A percentile compares a stretch with the other conserved stretches of the same genome.
phyloP scores from a whole-genome alignment of 2,113 vertebrate species.

The Sphaerodactylus townsendi region DNA sequence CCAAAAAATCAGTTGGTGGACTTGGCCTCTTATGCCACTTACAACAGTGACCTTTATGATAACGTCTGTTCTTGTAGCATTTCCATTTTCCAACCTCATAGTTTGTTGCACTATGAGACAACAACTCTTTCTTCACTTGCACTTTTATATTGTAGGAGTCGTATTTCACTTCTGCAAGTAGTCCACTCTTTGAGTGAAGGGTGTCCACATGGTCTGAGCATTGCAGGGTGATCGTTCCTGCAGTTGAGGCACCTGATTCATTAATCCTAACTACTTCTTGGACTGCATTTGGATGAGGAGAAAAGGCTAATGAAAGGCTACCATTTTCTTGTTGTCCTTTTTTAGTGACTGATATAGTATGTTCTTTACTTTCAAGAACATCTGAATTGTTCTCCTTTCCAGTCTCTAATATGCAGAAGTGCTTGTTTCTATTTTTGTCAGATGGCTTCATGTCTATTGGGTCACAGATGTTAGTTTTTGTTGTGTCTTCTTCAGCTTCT shows the following conservation, averaged over 20 bases:
- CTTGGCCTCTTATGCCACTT: constrained; percentile 9
- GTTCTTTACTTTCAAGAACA: constrained; percentile 50
- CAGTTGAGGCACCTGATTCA: constrained; percentile 54
- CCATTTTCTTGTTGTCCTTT: constrained; percentile 50
- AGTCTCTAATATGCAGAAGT: constrained; percentile 29
- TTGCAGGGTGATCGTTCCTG: constrained; percentile 68
- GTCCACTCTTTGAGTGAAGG: constrained; percentile 29
- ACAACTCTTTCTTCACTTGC: constrained; percentile 73
- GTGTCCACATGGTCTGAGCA: constrained; percentile 38
- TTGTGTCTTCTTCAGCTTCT: constrained; percentile 46
- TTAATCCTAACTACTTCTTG: constrained; percentile 73
- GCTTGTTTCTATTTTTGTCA: constrained; percentile 66
- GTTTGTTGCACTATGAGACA: constrained; percentile 54
- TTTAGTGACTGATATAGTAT: constrained; percentile 52
- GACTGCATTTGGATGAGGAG: constrained; percentile 55
- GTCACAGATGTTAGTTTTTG: constrained; percentile 36
- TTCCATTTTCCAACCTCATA: constrained; percentile 58
- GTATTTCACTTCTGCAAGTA: constrained; percentile 73
- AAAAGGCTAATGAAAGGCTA: not conserved
- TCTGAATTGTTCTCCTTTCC: constrained; percentile 56
- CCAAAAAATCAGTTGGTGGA: not conserved
- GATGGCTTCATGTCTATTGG: constrained; percentile 35
- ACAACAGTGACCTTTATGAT: constrained; percentile 45
- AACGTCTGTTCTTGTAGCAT: constrained; percentile 49
- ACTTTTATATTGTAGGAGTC: constrained; percentile 69